A percentile compares a stretch with the other conserved stretches of the same genome.
Conservation (phyloP, 2,113 vertebrate genomes). For the Nesogale talazaci region DNA sequence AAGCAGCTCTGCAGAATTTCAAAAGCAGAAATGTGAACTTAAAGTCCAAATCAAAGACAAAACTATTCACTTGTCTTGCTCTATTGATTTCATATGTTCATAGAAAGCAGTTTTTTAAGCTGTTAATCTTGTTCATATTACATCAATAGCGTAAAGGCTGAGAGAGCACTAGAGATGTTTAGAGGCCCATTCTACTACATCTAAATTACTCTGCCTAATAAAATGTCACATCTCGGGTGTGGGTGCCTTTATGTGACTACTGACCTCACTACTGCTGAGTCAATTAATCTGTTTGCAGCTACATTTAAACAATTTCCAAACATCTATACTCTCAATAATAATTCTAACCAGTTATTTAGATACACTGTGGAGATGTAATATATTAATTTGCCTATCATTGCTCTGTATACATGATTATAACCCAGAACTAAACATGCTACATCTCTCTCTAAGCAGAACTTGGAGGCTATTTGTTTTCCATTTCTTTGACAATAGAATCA, state of each 20-base stretch:
- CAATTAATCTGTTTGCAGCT: slow-evolving; percentile 53
- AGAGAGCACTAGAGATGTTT: slow-evolving; percentile 19
- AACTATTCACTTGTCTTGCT: slow-evolving; percentile 58
- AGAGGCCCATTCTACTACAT: slow-evolving; percentile 7
- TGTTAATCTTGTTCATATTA: slow-evolving; percentile 65
- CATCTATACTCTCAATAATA: neutral
- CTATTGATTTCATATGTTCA: slow-evolving; percentile 58
- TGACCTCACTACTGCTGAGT: slow-evolving; percentile 12
- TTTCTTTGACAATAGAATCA: slow-evolving; percentile 7
- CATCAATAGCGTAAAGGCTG: slow-evolving; percentile 23
- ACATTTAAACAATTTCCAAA: slow-evolving; percentile 57
- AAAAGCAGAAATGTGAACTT: slow-evolving; percentile 37
- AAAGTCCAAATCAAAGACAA: slow-evolving; percentile 65
- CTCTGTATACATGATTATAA: neutral
- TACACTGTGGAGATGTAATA: neutral
- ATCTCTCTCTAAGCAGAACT: neutral
- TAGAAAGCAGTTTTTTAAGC: slow-evolving; percentile 48
- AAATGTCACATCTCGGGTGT: slow-evolving; percentile 19
- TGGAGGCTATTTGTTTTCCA: neutral
- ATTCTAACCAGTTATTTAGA: slow-evolving; percentile 45
- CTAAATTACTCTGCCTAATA: slow-evolving; percentile 50
- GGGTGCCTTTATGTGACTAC: neutral
- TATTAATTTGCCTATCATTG: slow-evolving; percentile 9
- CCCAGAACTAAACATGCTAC: neutral
- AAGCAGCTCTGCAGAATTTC: slow-evolving; percentile 39